Conservation (phyloP, 2,888 invertebrate species). For the Zygogramma bicolorata region DNA sequence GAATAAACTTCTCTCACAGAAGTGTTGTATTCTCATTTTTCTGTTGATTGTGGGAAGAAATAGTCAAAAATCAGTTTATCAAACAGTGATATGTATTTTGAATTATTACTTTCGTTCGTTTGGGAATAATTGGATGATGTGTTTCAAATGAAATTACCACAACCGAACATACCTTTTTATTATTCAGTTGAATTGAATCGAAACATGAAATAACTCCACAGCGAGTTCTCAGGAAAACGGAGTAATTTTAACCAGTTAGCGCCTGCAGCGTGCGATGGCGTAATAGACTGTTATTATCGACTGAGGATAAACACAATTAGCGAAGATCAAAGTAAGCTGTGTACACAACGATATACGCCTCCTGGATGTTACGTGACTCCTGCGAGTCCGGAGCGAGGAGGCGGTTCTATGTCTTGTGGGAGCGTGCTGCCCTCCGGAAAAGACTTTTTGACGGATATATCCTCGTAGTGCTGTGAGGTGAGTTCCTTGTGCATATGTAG, state of each 20-base stretch:
- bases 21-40: no score
- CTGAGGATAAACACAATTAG: constrained; percentile 56
- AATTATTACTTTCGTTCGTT: no score
- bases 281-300: constrained; percentile 51
- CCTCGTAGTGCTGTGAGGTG: background rate
- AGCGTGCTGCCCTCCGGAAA: constrained; percentile 27
- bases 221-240: constrained; percentile 26
- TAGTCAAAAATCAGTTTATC: no score
- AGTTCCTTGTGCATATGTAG: constrained; percentile 14
- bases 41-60: no score
- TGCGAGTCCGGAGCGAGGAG: constrained; percentile 46
- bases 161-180: no score
- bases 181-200: background rate
- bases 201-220: constrained; percentile 8
- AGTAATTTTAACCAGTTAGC: constrained; percentile 40
- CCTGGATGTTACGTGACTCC: constrained; percentile 62
- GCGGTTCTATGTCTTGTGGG: background rate
- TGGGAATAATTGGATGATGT: no score
- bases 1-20: no score
- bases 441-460: constrained; percentile 33
- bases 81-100: no score
- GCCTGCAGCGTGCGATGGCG: constrained; percentile 32
- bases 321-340: constrained; percentile 57
- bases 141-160: no score
- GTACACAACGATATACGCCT: constrained; percentile 60